Conservation (phyloP, 2,888 invertebrate genomes). For the Acleris sparsana region DNA sequence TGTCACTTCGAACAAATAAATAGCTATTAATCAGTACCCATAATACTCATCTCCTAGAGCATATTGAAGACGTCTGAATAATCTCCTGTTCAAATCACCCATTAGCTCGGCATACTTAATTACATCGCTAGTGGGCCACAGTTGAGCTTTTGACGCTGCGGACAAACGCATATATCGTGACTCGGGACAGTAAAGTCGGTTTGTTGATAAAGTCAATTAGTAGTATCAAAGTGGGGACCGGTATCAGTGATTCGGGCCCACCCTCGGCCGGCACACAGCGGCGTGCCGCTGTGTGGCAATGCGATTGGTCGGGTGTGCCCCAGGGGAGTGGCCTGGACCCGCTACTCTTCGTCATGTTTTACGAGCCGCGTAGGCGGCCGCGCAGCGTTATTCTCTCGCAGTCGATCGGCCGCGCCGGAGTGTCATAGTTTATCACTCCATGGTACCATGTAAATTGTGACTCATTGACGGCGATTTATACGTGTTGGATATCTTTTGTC, state of each 20-base stretch:
- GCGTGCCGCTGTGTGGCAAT: conserved; percentile 58
- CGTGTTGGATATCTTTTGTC: conserved; percentile 60
- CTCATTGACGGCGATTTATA: conserved; percentile 63
- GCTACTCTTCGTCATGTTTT: conserved; percentile 65
- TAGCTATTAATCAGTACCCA: conserved; percentile 33
- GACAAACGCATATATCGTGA: conserved; percentile 83
- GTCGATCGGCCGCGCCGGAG: conserved; percentile 81
- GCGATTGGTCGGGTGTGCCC: conserved; percentile 70
- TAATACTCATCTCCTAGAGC: conserved; percentile 33
- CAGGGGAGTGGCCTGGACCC: conserved; percentile 74
- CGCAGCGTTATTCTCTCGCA: conserved; percentile 76
- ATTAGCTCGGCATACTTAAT: conserved; percentile 76
- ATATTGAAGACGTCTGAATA: conserved; percentile 35
- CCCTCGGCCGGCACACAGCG: conserved; percentile 56
- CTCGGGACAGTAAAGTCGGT: conserved; percentile 81
- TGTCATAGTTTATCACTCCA: conserved; percentile 78
- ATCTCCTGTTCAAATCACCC: conserved; percentile 64
- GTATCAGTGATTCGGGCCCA: conserved; percentile 78
- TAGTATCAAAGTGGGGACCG: conserved; percentile 80
- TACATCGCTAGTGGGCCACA: conserved; percentile 72
- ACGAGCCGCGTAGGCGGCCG: conserved; percentile 71
- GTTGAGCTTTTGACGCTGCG: conserved; percentile 81
- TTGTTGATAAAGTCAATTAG: conserved; percentile 84
- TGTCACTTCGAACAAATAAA: conserved; percentile 33
- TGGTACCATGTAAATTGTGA: conserved; percentile 73